These are phyloP conservation scores for Chloroclystis v-ata DNA, from an alignment of 2,888 invertebrate species.

Conservation along the genomic window DNA sequence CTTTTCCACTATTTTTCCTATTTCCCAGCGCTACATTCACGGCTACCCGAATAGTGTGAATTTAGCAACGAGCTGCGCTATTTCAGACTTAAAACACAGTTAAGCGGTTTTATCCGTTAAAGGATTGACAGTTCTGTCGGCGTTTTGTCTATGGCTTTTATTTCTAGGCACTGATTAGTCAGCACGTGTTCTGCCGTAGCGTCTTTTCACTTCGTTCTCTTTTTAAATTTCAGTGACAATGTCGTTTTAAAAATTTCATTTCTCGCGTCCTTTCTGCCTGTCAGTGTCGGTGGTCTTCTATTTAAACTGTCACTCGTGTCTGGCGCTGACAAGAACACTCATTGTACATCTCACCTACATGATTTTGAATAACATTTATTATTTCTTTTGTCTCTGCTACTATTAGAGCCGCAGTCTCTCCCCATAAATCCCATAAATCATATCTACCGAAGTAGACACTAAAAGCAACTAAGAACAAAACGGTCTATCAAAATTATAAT, in stretches of 20 bases:
- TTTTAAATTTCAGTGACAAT: constrained; percentile 35
- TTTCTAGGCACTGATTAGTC: constrained; percentile 54
- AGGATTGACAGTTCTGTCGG: constrained; percentile 54
- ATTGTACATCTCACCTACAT: constrained; percentile 8
- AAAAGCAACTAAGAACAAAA: constrained; percentile 62
- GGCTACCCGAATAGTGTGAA: constrained; percentile 44
- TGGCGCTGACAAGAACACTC: constrained; percentile 19
- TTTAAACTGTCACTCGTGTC: constrained; percentile 20
- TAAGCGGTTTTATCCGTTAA: constrained; percentile 21
- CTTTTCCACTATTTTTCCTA: constrained; percentile 35
- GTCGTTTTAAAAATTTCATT: constrained; percentile 30
- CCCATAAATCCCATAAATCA: constrained; percentile 39
- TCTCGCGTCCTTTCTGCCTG: constrained; percentile 24
- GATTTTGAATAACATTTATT: constrained; percentile 6
- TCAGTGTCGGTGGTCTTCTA: constrained; percentile 21
- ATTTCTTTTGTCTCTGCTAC: constrained; percentile 3
- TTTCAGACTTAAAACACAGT: constrained; percentile 54
- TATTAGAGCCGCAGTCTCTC: constrained; percentile 24
- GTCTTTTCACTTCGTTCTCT: constrained; percentile 39
- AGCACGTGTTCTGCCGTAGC: constrained; percentile 47
- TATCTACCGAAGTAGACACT: constrained; percentile 46
- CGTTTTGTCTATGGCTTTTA: constrained; percentile 41
- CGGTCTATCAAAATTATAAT: constrained; percentile 74
- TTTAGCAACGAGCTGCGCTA: constrained; percentile 44
- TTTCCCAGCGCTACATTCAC: constrained; percentile 20